These are phyloP conservation scores for Geophilus truncorum DNA, from an alignment of 2,888 invertebrate species.

Conservation along the genomic window DNA sequence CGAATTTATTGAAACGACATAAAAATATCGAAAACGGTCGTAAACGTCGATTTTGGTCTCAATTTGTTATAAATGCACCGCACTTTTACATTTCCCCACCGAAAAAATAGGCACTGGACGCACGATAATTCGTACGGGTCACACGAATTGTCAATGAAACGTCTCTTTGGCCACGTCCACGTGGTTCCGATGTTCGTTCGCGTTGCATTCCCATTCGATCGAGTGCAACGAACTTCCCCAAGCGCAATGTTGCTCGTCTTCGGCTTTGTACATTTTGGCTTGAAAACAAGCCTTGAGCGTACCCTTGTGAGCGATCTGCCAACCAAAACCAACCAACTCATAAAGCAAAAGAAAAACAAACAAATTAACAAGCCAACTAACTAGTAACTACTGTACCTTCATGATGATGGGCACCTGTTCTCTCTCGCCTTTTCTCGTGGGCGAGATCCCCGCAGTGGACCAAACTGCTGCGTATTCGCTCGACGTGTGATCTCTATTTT, in stretches of 20 bases:
- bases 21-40: neutral
- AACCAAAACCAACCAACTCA: neutral
- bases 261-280: slow-evolving; percentile 55
- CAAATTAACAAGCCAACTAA: too few relatives aligned
- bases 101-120: neutral
- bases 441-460: slow-evolving; percentile 49
- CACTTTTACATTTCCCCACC: too few relatives aligned
- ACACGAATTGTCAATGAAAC: slow-evolving; percentile 46
- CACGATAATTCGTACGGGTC: neutral
- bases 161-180: slow-evolving; percentile 54
- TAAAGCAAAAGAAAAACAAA: neutral
- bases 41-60: neutral
- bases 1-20: too few relatives aligned
- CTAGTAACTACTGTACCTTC: too few relatives aligned
- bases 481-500: slow-evolving; percentile 52
- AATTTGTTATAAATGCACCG: too few relatives aligned
- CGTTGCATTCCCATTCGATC: slow-evolving; percentile 55
- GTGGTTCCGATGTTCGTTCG: slow-evolving; percentile 48
- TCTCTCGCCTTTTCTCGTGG: slow-evolving; percentile 52
- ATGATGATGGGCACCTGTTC: slow-evolving; percentile 52
- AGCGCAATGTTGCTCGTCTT: slow-evolving; percentile 54
- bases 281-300: slow-evolving; percentile 54
- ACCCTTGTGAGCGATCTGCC: slow-evolving; percentile 51
- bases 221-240: slow-evolving; percentile 55
- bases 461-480: slow-evolving; percentile 54